Evolutionary conservation across 2,797 vertebrate species (phyloP).

Genomic region (Simalia tracyae): DNA sequence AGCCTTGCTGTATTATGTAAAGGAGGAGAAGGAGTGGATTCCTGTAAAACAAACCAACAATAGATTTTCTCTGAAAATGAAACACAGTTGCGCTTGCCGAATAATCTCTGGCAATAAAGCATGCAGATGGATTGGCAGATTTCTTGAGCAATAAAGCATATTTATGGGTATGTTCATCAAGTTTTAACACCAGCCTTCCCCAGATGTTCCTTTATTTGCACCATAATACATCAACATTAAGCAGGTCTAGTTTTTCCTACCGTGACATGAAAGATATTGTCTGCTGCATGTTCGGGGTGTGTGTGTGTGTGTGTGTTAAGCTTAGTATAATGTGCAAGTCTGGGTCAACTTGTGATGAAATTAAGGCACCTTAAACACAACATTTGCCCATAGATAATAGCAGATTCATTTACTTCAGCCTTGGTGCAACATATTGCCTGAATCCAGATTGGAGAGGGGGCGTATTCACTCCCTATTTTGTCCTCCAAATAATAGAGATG

Average conservation of each 20-base stretch:
- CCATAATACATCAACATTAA: neutral
- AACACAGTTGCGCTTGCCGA: accelerated
- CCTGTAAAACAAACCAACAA: neutral
- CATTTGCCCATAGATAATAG: neutral
- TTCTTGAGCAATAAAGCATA: neutral
- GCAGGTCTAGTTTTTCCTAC: neutral
- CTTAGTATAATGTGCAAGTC: neutral
- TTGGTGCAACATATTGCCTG: neutral
- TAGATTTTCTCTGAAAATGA: neutral
- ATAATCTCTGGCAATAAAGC: neutral
- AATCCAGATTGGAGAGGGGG: neutral
- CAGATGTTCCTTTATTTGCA: neutral
- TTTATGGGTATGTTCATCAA: neutral
- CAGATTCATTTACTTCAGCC: neutral
- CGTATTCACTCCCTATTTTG: neutral
- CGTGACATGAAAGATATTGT: neutral
- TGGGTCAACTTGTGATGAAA: neutral
- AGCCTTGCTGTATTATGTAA: neutral
- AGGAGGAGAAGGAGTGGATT: neutral
- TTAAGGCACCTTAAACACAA: neutral
- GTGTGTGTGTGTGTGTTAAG: neutral
- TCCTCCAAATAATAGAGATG: neutral
- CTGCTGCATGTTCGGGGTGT: neutral
- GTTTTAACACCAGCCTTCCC: too few relatives aligned
- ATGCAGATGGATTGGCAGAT: accelerated